phyloP scores from a whole-genome alignment of 2,888 invertebrate species.

The Cylloceria caligata region DNA sequence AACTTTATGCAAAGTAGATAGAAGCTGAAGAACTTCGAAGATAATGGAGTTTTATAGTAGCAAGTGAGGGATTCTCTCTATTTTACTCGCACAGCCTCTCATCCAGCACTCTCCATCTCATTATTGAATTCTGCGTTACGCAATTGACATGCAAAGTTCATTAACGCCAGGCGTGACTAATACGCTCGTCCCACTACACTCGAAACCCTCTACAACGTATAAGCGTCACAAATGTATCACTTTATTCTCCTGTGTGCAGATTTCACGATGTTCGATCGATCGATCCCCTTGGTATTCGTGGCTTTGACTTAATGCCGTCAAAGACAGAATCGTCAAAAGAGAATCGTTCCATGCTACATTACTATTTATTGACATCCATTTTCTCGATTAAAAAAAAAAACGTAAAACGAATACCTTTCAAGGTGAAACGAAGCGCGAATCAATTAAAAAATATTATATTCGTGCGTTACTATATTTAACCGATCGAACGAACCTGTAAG shows the following conservation, averaged over 20 bases:
- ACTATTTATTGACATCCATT: not conserved
- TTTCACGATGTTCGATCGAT: constrained; percentile 12
- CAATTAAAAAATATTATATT: constrained; percentile 30
- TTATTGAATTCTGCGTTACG: constrained; percentile 67
- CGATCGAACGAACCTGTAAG: constrained; percentile 10
- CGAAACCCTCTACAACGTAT: not conserved
- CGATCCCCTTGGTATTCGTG: not conserved
- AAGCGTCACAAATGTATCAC: not conserved
- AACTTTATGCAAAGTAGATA: constrained; percentile 18
- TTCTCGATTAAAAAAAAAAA: not conserved
- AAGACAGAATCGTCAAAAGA: not conserved
- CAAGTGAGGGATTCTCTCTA: constrained; percentile 43
- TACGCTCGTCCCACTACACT: constrained; percentile 20
- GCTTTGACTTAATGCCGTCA: not conserved
- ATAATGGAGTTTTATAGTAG: constrained; percentile 67
- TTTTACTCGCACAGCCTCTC: constrained; percentile 42
- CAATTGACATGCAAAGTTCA: constrained; percentile 68
- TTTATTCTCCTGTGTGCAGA: not conserved
- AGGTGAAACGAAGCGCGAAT: not conserved
- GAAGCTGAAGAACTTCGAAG: constrained; percentile 60
- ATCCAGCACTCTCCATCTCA: constrained; percentile 66
- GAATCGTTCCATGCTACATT: not conserved
- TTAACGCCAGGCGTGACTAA: constrained; percentile 54
- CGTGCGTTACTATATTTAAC: constrained; percentile 27
- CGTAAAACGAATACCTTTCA: too few species aligned